Base-by-base conservation (phyloP, 2,113 vertebrate genomes). In the Donacobius atricapilla region DNA sequence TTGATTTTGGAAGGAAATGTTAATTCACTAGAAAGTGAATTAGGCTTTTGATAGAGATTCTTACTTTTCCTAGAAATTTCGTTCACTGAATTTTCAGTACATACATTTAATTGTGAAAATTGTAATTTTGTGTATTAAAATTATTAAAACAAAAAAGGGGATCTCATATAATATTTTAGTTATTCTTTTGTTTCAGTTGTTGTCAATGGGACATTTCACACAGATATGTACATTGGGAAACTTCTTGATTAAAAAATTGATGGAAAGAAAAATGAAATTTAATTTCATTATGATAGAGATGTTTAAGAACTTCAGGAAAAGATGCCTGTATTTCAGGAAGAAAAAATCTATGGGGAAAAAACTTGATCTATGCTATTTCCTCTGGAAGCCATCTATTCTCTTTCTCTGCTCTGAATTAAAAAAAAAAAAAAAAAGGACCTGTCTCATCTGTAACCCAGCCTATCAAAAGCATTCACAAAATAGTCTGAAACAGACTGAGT, bases 101-200 rank as follows among this genome's bases (percentile, higher is more conserved):
- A 20, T 30, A 51, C 0, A 39, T 51, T 83, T 31, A 56, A 56
- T 48, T 19, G 2, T 57, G 8, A 69, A 80, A 77, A 44, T 2
- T 48, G 33, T 48, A 83, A 60, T 30, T 63, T 48, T 69, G 1
- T 35, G 2, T 50, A 27, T 64, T 9, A 65, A 72, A 89, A 64
- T 47, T 24, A 44, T 35, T 33, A 82, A 64, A 85, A 40, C 0
- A 5, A 56, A 61, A 56, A 65, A 47, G 7, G 3, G 30, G 2
- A 23, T 53, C 6, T 73, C 6, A 25, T 16, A 23, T 11, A 87
- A n/a, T 2, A n/a, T 63, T 89, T 77, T 47, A 64, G 44, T 69
- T 0, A 11, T 68, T 56, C 4, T 47, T 58, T 71, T 54, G 1
- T 64, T 80, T 69, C 6, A 51, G 0, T 54, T 66, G 2, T 18